A percentile compares a stretch with the other conserved stretches of the same genome.
Evolutionary conservation across 2,888 invertebrate genomes (phyloP).

Genomic region (Ophion slaviceki): DNA sequence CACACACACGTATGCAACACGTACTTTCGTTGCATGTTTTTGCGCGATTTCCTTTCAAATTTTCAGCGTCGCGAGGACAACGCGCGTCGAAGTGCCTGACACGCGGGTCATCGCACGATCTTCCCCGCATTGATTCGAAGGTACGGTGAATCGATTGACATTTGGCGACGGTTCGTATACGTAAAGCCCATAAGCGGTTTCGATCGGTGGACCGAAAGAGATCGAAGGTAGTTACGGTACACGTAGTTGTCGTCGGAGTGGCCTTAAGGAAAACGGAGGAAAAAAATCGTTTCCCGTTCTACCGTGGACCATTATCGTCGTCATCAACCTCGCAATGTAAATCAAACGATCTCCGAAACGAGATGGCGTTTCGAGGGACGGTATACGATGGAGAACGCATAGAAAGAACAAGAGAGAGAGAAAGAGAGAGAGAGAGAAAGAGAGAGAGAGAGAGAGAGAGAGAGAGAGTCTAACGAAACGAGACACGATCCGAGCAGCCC

Average conservation of each 20-base stretch:
- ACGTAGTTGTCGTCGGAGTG: constrained; percentile 35
- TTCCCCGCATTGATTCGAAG: neutral
- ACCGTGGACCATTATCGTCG: constrained; percentile 48
- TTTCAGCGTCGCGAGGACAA: neutral
- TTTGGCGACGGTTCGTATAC: constrained; percentile 19
- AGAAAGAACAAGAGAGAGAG: neutral
- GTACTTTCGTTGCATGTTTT: neutral
- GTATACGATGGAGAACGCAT: neutral
- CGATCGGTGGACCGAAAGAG: constrained; percentile 22
- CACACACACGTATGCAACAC: neutral
- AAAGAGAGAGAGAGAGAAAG: neutral
- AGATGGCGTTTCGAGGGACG: constrained; percentile 22
- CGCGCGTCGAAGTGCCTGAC: neutral
- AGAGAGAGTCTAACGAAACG: constrained; percentile 57
- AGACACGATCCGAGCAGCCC: constrained; percentile 42
- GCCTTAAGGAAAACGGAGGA: constrained; percentile 4
- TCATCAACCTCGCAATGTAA: constrained; percentile 55
- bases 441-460: neutral
- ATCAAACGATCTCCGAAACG: constrained; percentile 65
- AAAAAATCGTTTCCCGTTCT: constrained; percentile 38
- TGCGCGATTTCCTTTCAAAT: neutral
- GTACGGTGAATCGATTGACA: constrained; percentile 24
- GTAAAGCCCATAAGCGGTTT: constrained; percentile 34
- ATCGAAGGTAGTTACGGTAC: constrained; percentile 61
- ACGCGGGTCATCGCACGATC: neutral